Base-by-base conservation (phyloP, 2,797 vertebrate species). In the Gymnoscopelus microlampas region DNA sequence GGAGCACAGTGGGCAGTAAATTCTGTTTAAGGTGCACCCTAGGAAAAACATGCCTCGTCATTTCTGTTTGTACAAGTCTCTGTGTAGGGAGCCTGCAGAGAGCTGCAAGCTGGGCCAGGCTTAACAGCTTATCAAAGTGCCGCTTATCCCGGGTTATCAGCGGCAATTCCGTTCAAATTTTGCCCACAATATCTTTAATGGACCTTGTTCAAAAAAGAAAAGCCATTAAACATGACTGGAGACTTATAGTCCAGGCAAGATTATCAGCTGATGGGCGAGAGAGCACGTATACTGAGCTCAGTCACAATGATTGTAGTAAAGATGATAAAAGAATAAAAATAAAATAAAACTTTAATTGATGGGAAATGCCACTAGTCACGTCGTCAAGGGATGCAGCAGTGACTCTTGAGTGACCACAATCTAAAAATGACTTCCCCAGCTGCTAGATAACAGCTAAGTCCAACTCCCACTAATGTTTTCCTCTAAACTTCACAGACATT, bases 381-480 rank as follows among this genome's bases (percentile, higher is more conserved):
- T 93, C 86, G 83, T 83, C 4, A 71, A 83, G 44, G 81, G 89
- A 90, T 75, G 81, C 81, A 85, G 73, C 71, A 55, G 78, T 79
- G 87, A 92, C 88, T 90, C 78, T 83, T 89, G 84, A 81, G 80
- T 85, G 88, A 86, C 85, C 76, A 77, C 83, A 93, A 92, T 93
- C 92, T 90, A 86, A 91, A 93, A 94, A 90, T 76, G 84, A 92
- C 88, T 92, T 92, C 90, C 92, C 88, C 73, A 78, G 81, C 83
- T 78, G 66, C 79, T 74, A 92, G 91, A 94, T 93, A 93, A 93
- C 88, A 68, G 81, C 85, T 77, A 77, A 76, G 65, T 72, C 80
- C 77, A 35, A 47, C 81, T 85, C 66, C 70, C 82, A 74, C 76
- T 79, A 74, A 86, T 90, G 86, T 77, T 88, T 91, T 89, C 65